These are phyloP conservation scores for Conus canariensis DNA, from an alignment of 2,888 invertebrate species.

Conservation along the genomic window DNA sequence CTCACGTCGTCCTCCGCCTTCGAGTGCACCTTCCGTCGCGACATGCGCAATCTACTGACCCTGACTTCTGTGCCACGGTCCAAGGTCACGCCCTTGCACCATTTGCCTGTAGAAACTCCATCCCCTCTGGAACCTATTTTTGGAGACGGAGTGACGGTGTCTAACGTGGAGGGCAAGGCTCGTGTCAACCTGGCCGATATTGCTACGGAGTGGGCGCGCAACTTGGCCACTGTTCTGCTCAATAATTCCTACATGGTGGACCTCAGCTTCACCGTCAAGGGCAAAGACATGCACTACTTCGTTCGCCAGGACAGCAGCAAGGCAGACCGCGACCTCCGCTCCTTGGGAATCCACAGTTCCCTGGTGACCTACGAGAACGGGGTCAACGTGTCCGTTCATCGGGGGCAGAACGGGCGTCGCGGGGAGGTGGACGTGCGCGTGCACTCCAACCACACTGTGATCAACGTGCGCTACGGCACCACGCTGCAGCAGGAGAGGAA, in stretches of 20 bases:
- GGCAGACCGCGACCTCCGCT: constrained; percentile 93
- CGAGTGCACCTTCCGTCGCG: constrained; percentile 76
- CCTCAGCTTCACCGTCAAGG: constrained; percentile 94
- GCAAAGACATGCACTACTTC: constrained; percentile 97
- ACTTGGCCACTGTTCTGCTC: constrained; percentile 82
- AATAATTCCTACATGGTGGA: constrained; percentile 96
- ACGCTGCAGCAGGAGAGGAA: constrained; percentile 92
- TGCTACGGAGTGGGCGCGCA: constrained; percentile 67
- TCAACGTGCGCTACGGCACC: constrained; percentile 95
- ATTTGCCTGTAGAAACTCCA: constrained; percentile 57
- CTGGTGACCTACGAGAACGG: constrained; percentile 68
- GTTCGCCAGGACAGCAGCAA: constrained; percentile 95
- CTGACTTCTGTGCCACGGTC: constrained; percentile 74
- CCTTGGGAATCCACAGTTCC: constrained; percentile 78
- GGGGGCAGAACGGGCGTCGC: constrained; percentile 64
- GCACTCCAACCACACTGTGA: constrained; percentile 94
- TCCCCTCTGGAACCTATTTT: constrained; percentile 68
- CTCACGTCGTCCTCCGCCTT: constrained; percentile 75
- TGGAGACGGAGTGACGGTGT: constrained; percentile 90
- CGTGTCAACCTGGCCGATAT: constrained; percentile 66
- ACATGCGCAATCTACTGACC: constrained; percentile 73
- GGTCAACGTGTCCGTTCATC: constrained; percentile 74
- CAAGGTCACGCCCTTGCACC: constrained; percentile 69
- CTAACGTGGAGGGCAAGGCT: constrained; percentile 80
- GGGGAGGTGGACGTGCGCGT: constrained; percentile 86